Conservation (phyloP, 37 sponge, comb jelly and placozoan species). For the Chondrosia reniformis region DNA sequence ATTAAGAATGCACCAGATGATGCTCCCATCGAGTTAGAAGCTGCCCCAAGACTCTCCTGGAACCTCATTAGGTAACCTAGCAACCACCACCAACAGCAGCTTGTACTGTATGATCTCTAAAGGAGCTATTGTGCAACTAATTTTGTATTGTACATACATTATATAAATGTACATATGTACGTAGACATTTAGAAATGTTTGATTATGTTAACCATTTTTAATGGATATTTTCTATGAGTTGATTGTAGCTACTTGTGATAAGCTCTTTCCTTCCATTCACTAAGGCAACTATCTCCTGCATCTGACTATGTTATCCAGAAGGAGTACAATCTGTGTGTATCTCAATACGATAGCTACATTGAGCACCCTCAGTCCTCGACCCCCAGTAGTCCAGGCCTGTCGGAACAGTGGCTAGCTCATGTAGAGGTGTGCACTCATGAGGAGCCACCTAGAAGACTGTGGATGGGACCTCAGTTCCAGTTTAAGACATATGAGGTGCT, state of each 20-base stretch:
- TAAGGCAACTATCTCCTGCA: neutral
- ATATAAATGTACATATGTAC: conserved; percentile 12
- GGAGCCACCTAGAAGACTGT: conserved; percentile 84
- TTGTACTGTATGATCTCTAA: too few relatives aligned
- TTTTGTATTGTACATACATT: too few relatives aligned
- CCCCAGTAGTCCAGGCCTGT: neutral
- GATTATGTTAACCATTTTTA: conserved; percentile 1
- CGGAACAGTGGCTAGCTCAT: conserved; percentile 75
- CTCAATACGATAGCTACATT: neutral
- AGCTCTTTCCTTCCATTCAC: neutral
- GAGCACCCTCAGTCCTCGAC: too few relatives aligned
- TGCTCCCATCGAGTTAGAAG: conserved; percentile 62
- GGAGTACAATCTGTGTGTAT: neutral
- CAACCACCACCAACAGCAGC: too few relatives aligned
- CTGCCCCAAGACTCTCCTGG: conserved; percentile 61
- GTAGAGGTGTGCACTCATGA: conserved; percentile 90
- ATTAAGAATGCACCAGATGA: conserved; percentile 33
- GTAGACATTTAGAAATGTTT: conserved; percentile 11
- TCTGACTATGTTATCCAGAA: neutral
- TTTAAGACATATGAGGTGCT: conserved; percentile 56
- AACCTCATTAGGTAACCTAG: conserved; percentile 69
- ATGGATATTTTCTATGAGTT: neutral
- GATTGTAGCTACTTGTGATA: neutral
- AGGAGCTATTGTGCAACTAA: too few relatives aligned
- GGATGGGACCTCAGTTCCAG: conserved; percentile 99